Evolutionary conservation across 2,888 invertebrate genomes (phyloP), one percentile per base, ranked within the genome.

Genomic region (Cryptocephalus primarius): DNA sequence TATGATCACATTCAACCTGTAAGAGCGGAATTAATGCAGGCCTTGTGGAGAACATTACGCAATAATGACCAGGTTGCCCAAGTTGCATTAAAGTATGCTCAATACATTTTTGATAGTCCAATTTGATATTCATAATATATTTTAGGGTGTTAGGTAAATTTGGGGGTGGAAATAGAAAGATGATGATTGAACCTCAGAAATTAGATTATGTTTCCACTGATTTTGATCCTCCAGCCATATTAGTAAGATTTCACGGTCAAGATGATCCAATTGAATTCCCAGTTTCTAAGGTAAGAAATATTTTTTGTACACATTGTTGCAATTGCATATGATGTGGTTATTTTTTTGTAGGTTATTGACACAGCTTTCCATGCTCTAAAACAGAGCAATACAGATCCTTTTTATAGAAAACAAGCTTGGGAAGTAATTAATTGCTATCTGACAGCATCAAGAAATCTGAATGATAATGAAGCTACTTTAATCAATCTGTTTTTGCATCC

Each of bases 1-100:
- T 97, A 97, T 65, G 97, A 97, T 64, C 96, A 99, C 65, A 97
- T 99, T 58, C 95, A 96, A 65, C 97, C 97, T 0, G 97, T 99
- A 0, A 74, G 97, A 47, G 95, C 96, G 0, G 93, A 95, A 63
- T 73, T 99, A 14, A 97, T 99, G 95, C 95, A 96, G 73, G 96
- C 96, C 0, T 72, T 99, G 1, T 97, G 96, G 96, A 77, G 89
- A 55, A 95, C 93, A 0, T 70, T 97, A 34, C 77, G 92, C 45
- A 94, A 91, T 68, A 90, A 91, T 47, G 95, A 92, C 65, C 83
- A 61, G 46, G 64, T 64, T 33, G 62, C 60, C 1, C 56, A 60
- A 44, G 60, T 60, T 1, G 61, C 56, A 8, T 56, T 56, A 41
- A 61, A 64, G 61, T 62, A 52, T 51, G 53, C 44, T 22, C 22